Percentiles rank a stretch among this genome's conserved stretches.
phyloP scores from a whole-genome alignment of 2,797 vertebrate genomes.

The Gastrophryne carolinensis region DNA sequence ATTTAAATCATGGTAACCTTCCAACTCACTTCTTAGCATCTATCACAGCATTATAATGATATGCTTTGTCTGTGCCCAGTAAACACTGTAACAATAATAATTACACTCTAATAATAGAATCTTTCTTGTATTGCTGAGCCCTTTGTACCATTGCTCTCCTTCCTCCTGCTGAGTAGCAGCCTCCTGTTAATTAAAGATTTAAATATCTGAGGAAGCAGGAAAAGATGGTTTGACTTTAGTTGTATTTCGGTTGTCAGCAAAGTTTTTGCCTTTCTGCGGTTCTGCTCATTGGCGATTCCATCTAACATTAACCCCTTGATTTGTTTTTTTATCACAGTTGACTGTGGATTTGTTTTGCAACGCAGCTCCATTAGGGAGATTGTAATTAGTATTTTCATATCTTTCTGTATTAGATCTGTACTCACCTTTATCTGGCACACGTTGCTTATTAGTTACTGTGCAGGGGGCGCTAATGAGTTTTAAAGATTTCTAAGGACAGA shows the following conservation, averaged over 20 bases:
- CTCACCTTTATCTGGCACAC: too few relatives aligned
- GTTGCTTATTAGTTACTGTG: too few relatives aligned
- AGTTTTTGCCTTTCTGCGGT: neutral
- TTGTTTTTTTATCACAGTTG: too few relatives aligned
- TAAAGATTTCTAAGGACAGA: too few relatives aligned
- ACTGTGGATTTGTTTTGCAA: too few relatives aligned
- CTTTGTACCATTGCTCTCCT: neutral
- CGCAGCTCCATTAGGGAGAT: too few relatives aligned
- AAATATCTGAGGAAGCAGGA: slow-evolving; percentile 12
- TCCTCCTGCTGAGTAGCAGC: slow-evolving; percentile 29
- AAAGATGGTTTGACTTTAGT: slow-evolving; percentile 14
- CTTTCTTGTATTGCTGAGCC: slow-evolving; percentile 23
- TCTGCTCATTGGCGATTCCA: neutral
- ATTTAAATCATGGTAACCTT: neutral
- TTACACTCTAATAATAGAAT: slow-evolving; percentile 5
- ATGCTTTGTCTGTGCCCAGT: neutral
- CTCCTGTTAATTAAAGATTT: slow-evolving; percentile 49
- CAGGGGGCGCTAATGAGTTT: too few relatives aligned
- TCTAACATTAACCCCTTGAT: neutral
- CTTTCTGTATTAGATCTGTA: too few relatives aligned
- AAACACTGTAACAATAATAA: slow-evolving; percentile 3
- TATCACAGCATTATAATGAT: neutral
- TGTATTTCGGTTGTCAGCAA: slow-evolving; percentile 36
- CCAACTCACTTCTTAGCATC: neutral
- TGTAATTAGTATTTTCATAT: too few relatives aligned